Percentiles rank a stretch among this genome's conserved stretches.
Evolutionary conservation across 2,797 vertebrate species (phyloP).

Genomic region (Rachycentron canadum): DNA sequence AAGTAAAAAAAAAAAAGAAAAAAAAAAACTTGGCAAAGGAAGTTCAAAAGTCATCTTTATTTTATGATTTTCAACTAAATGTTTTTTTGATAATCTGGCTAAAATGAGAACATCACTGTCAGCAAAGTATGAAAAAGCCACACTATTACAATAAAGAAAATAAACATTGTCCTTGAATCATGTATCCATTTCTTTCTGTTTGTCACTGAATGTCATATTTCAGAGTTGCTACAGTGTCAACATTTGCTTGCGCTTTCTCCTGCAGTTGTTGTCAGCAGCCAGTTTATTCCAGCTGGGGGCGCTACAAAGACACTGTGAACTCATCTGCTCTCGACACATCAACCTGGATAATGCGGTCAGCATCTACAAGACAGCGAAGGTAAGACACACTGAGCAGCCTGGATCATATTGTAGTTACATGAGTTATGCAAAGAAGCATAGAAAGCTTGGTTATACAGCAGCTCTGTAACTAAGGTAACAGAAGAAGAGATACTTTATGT

Average conservation of each 20-base stretch:
- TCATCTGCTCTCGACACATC: slow-evolving; percentile 92
- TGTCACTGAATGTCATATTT: neutral
- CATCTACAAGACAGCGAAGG: slow-evolving; percentile 96
- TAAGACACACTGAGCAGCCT: slow-evolving; percentile 60
- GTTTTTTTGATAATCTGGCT: too few relatives aligned
- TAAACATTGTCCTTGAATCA: neutral
- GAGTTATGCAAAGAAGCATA: neutral
- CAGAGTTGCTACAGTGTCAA: neutral
- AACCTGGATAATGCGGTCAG: slow-evolving; percentile 90
- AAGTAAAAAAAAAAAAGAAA: neutral
- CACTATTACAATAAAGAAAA: neutral
- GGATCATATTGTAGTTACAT: neutral
- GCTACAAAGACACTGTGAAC: slow-evolving; percentile 95
- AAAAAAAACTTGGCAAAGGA: neutral
- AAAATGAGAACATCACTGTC: neutral
- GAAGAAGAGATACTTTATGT: neutral
- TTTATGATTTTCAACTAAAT: neutral
- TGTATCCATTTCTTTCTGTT: neutral
- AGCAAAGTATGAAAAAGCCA: neutral
- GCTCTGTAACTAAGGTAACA: neutral
- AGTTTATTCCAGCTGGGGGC: slow-evolving; percentile 93
- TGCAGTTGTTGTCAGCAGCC: slow-evolving; percentile 92
- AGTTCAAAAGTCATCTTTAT: neutral
- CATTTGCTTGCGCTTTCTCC: slow-evolving; percentile 6
- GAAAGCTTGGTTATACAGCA: neutral